Percentiles rank a stretch among this genome's conserved stretches.
Evolutionary conservation across 2,888 invertebrate genomes (phyloP).

Genomic region (Alviniconcha strummeri): DNA sequence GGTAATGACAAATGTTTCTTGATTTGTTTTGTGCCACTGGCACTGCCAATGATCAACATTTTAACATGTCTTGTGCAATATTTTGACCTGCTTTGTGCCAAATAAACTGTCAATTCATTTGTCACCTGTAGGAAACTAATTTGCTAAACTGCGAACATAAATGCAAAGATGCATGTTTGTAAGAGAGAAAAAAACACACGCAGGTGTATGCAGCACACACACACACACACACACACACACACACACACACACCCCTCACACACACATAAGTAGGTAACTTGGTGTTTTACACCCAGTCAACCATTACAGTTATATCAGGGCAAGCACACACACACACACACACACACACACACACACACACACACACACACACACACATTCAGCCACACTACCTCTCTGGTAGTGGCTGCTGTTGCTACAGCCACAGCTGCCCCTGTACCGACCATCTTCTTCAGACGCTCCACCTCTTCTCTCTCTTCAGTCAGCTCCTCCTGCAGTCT

Average conservation of each 20-base stretch:
- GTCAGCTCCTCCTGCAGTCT: constrained; percentile 57
- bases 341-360: constrained; percentile 9
- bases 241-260: neutral
- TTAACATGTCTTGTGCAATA: no score
- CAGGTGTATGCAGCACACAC: no score
- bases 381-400: constrained; percentile 7
- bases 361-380: neutral
- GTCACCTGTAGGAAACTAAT: no score
- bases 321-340: neutral
- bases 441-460: constrained; percentile 42
- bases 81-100: no score
- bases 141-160: no score
- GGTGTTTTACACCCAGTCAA: no score
- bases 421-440: neutral
- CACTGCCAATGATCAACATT: no score
- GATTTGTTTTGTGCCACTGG: no score
- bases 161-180: no score
- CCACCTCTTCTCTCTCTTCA: constrained; percentile 52
- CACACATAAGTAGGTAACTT: neutral
- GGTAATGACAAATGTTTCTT: no score
- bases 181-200: neutral
- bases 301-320: neutral
- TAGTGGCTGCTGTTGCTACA: constrained; percentile 1
- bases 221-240: constrained; percentile 1
- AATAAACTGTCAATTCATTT: no score